A percentile compares a stretch with the other conserved stretches of the same genome.
These are phyloP conservation scores for Lates calcarifer DNA, from an alignment of 2,113 vertebrate genomes.

Conservation along the genomic window DNA sequence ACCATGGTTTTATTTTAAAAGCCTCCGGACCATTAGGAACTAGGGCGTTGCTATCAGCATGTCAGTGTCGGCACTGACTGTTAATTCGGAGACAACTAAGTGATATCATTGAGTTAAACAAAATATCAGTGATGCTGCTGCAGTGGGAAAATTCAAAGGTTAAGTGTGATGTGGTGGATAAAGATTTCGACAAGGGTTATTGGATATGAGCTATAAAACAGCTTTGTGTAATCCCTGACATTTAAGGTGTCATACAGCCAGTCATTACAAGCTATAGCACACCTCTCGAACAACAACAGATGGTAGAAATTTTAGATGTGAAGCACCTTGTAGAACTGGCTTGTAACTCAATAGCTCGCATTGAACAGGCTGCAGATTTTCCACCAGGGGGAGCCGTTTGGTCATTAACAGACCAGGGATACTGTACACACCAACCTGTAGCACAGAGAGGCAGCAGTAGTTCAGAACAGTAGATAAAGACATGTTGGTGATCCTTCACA, in stretches of 20 bases:
- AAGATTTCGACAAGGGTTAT: slow-evolving; percentile 30
- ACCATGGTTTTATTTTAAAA: slow-evolving; percentile 52
- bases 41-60: slow-evolving; percentile 45
- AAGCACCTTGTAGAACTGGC: slow-evolving; percentile 6
- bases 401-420: neutral
- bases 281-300: neutral
- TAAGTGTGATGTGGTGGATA: slow-evolving; percentile 19
- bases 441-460: neutral
- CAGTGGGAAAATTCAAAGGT: slow-evolving; percentile 53
- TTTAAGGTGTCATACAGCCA: slow-evolving; percentile 20
- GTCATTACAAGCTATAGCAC: neutral
- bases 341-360: neutral
- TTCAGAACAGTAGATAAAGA: neutral
- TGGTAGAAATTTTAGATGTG: neutral
- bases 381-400: neutral
- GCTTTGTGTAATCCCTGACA: slow-evolving; percentile 21
- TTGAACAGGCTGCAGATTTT: neutral
- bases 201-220: slow-evolving; percentile 28
- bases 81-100: slow-evolving; percentile 40
- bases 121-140: slow-evolving; percentile 65
- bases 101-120: slow-evolving; percentile 65
- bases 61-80: slow-evolving; percentile 56
- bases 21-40: slow-evolving; percentile 43
- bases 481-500: neutral
- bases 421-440: neutral